These are phyloP conservation scores for Cryptocephalus moraei DNA, from an alignment of 2,888 invertebrate genomes.

Conservation along the genomic window DNA sequence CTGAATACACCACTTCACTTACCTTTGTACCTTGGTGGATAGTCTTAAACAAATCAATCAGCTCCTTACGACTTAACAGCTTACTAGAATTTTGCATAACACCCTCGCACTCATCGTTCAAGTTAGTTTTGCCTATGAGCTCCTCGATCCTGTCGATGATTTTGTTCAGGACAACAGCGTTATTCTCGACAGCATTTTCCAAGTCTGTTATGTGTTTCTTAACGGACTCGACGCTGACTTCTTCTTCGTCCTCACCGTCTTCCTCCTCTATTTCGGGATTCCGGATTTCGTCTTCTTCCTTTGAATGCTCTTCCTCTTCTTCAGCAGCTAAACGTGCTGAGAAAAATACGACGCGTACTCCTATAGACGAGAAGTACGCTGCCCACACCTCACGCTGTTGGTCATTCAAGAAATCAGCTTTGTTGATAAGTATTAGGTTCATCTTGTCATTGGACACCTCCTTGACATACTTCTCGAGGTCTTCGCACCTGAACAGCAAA, in stretches of 20 bases:
- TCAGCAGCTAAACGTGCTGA: slow-evolving; percentile 64
- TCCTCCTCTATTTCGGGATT: slow-evolving; percentile 7
- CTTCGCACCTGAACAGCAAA: slow-evolving; percentile 73
- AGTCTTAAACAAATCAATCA: slow-evolving; percentile 61
- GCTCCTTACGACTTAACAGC: slow-evolving; percentile 54
- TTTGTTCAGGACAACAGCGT: slow-evolving; percentile 45
- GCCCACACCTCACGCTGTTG: slow-evolving; percentile 78
- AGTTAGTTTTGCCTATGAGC: slow-evolving; percentile 20
- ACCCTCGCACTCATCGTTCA: slow-evolving; percentile 6
- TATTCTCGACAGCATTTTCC: slow-evolving; percentile 43
- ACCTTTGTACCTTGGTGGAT: slow-evolving; percentile 44
- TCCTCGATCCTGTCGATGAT: slow-evolving; percentile 45
- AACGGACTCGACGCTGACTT: slow-evolving; percentile 22
- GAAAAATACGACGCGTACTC: slow-evolving; percentile 77
- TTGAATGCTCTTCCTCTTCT: slow-evolving; percentile 7
- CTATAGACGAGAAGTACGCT: slow-evolving; percentile 63
- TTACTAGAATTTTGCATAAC: slow-evolving; percentile 43
- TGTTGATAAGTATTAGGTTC: slow-evolving; percentile 85
- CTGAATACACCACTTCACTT: slow-evolving; percentile 3
- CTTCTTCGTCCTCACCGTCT: slow-evolving; percentile 1
- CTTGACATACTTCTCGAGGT: slow-evolving; percentile 77
- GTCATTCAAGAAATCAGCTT: slow-evolving; percentile 82
- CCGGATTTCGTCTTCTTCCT: too few relatives aligned
- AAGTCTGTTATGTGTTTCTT: slow-evolving; percentile 44
- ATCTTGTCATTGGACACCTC: slow-evolving; percentile 54